phyloP scores from a whole-genome alignment of 2,888 invertebrate genomes.

The Carabus problematicus region DNA sequence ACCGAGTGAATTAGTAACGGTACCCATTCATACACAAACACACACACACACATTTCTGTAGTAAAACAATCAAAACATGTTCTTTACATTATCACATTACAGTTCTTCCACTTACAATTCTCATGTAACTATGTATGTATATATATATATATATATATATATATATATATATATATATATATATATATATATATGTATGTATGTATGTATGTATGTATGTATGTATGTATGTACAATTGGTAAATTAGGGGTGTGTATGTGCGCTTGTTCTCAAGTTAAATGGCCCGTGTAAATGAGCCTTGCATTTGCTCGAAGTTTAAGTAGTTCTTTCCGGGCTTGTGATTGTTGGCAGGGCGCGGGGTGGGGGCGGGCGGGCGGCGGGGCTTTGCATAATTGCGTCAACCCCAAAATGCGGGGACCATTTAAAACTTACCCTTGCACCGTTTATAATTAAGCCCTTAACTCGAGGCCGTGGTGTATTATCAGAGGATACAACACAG shows the following conservation, averaged over 20 bases:
- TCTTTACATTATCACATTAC: neutral
- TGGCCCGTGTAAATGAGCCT: too few relatives aligned
- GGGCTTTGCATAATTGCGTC: too few relatives aligned
- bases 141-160: constrained; percentile 10
- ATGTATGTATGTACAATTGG: neutral
- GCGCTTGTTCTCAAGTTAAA: neutral
- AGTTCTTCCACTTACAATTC: neutral
- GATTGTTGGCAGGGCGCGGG: neutral
- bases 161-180: constrained; percentile 4
- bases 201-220: constrained; percentile 23
- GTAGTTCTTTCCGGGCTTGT: neutral
- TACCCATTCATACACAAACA: too few relatives aligned
- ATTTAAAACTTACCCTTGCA: too few relatives aligned
- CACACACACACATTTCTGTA: too few relatives aligned
- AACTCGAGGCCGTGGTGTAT: too few relatives aligned
- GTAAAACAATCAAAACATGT: neutral
- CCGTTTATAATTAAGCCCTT: too few relatives aligned
- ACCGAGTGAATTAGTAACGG: too few relatives aligned
- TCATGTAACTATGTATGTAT: constrained; percentile 6
- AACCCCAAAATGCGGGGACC: too few relatives aligned
- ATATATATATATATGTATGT: constrained; percentile 26
- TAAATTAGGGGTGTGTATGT: neutral
- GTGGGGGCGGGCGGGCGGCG: too few relatives aligned
- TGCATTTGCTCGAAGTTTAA: too few relatives aligned
- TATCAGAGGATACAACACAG: too few relatives aligned